Conservation (phyloP, 2,113 vertebrate species). For the Paramormyrops kingsleyae region DNA sequence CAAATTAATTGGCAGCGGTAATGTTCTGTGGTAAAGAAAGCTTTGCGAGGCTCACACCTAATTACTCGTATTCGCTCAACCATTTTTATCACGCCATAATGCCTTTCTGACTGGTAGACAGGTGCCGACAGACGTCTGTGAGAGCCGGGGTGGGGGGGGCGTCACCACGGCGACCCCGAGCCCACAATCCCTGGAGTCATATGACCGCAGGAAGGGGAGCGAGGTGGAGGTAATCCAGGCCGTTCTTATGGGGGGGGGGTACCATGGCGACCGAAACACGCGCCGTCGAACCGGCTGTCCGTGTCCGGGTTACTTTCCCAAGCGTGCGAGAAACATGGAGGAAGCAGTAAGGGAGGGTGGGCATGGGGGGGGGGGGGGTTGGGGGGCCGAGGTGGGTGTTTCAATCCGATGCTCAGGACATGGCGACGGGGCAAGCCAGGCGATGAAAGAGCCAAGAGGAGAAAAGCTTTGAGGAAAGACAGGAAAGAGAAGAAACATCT, state of each 20-base stretch:
- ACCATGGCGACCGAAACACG: neutral
- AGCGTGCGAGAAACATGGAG: neutral
- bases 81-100: neutral
- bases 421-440: neutral
- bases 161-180: neutral
- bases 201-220: neutral
- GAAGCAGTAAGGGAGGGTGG: neutral
- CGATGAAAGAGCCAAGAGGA: neutral
- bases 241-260: neutral
- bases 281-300: neutral
- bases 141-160: neutral
- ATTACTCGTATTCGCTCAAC: neutral
- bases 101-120: neutral
- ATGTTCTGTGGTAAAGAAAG: neutral
- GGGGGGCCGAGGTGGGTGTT: neutral
- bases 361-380: neutral
- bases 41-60: neutral
- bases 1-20: conserved; percentile 5
- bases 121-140: neutral
- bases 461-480: neutral
- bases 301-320: neutral
- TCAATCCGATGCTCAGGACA: neutral
- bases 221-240: neutral
- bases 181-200: neutral
- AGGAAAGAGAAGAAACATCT: neutral